Base-by-base conservation (phyloP, 2,113 vertebrate species). In the Chitala chitala region DNA sequence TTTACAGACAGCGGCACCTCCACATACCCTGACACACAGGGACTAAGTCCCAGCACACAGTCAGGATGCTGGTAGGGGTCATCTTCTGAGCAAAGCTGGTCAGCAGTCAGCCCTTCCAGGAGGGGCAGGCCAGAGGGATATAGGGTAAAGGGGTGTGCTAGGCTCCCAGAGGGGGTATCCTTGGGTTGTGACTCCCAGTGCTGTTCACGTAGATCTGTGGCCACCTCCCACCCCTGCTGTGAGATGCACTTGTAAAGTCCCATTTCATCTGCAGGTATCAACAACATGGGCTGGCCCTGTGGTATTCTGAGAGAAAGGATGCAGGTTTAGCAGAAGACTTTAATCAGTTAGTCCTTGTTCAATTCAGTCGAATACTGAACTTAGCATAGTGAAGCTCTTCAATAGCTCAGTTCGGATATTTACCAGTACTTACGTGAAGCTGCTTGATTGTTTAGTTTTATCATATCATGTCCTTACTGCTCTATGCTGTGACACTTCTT, bases 171-270 rank as follows among this genome's bases (percentile, higher is more conserved):
- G 8, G n/a, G 24, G 10, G n/a, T 40, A 51, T 54, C 31, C 40
- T 55, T 55, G 31, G 3, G 33, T 9, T n/a, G 69, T 20, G 15
- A 6, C 10, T 7, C 50, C 13, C 13, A 12, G 26, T 4, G 44
- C 40, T 38, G 6, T 17, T 8, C 20, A 17, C 33, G 4, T 10
- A 7, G 24, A 46, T 33, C 26, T 7, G 38, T 2, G 55, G 22
- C 15, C 4, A 15, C 10, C 1, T 40, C 6, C 55, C 54, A 59
- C 40, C 55, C 71, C 38, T 61, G 55, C 40, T 44, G 33, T 7
- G 53, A 1, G 24, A 72, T 42, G 38, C 53, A 44, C 33, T 72
- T 12, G 55, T 72, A 72, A 0, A 53, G 22, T 72, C 42, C 71
- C n/a, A 31, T 26, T n/a, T 72, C 71, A 26, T 59, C 55, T 1